Evolutionary conservation across 1,140 invertebrate species (phyloP), one percentile per base, ranked within the genome.

Genomic region (Linepithema humile): DNA sequence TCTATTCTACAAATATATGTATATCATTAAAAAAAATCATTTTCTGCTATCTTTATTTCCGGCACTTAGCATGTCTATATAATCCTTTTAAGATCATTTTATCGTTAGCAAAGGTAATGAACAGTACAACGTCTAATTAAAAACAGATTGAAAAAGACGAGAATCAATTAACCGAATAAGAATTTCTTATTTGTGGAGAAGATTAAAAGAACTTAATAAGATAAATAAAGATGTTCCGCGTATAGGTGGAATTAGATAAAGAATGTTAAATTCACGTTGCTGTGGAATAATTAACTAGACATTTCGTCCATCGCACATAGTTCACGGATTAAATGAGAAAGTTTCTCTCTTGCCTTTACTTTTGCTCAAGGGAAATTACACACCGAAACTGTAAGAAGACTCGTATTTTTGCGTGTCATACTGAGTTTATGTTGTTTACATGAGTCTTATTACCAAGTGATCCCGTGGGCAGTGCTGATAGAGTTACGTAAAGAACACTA

Each of bases 331-430:
- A 57, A 40, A 64, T 29, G 38, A 53, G 55, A 0, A 82, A 57
- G 65, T 85, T 77, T n/a, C 29, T 72, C 64, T 55, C 17, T 6
- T 26, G 12, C 40, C 2, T 20, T 20, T 20, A 48, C 38, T 74
- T 82, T 84, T 55, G 43, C 72, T 85, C 70, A 5, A 15, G 84
- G 70, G 83, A 88, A 88, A 88, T 88, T 83, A 73, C 48, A 29
- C 35, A 29, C 1, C 10, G 12, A 64, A 45, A 15, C 17, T 3
- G 29, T 40, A 87, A 78, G 53, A 82, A 59, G 55, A 60, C 35
- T 70, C n/a, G 32, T 26, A 55, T 40, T 40, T 78, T 62, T 43
- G 17, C 38, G 23, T 17, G 20, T n/a, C 17, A 9, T 40, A 17
- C 23, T 12, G 3, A 53, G 35, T 67, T 53, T 64, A 23, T 9